Evolutionary conservation across 37 sponge, comb jelly and placozoan species (phyloP).

Genomic region (Aplysina aerophoba): DNA sequence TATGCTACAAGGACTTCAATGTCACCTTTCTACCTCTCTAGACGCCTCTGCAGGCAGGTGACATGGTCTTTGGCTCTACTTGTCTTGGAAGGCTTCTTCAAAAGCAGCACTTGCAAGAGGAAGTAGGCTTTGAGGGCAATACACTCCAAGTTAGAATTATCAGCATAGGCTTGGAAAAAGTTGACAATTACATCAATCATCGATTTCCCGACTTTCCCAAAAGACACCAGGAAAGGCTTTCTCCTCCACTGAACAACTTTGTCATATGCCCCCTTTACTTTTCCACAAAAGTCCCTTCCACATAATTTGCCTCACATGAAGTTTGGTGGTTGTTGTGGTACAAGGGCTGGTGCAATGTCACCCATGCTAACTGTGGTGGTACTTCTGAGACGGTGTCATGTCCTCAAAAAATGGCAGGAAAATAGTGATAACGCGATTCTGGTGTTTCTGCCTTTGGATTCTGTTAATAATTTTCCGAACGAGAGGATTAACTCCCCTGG

Average conservation of each 20-base stretch:
- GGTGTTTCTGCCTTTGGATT: background rate
- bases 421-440: background rate
- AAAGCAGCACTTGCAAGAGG: no score
- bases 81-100: no score
- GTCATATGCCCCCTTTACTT: background rate
- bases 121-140: background rate
- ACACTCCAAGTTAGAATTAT: background rate
- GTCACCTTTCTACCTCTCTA: background rate
- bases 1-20: background rate
- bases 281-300: no score
- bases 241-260: background rate
- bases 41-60: background rate
- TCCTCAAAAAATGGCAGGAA: constrained; percentile 1
- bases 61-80: no score
- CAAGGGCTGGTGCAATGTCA: no score
- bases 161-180: background rate
- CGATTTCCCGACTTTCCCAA: background rate
- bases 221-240: background rate
- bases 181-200: background rate
- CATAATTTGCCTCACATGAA: no score
- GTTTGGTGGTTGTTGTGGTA: no score
- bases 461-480: background rate
- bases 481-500: background rate
- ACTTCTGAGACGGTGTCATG: no score
- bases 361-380: no score